Evolutionary conservation across 2,888 invertebrate species (phyloP).

Genomic region (Pilophorus perplexus): DNA sequence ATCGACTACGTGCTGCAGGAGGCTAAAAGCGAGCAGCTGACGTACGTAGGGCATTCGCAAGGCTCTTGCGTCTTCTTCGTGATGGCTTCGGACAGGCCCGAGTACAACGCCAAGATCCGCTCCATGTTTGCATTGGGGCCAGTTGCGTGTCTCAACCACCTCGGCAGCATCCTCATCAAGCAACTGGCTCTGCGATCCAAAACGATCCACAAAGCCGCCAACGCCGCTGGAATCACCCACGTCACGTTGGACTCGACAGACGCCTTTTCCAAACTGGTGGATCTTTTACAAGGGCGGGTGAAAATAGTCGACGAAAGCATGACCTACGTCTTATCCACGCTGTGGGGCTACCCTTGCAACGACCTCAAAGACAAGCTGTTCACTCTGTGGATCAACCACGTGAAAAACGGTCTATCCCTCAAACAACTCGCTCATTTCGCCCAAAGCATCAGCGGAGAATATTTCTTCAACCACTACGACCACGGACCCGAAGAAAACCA

Average conservation of each 20-base stretch:
- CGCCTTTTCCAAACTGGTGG: constrained; percentile 10
- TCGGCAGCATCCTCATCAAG: constrained; percentile 30
- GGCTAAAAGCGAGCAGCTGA: constrained; percentile 58
- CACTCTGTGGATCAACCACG: constrained; percentile 30
- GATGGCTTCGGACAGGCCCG: constrained; percentile 64
- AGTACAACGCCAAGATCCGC: constrained; percentile 63
- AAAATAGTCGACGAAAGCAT: constrained; percentile 28
- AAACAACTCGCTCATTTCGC: constrained; percentile 43
- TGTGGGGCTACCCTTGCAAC: constrained; percentile 38
- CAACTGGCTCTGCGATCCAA: constrained; percentile 22
- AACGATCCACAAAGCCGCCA: constrained; percentile 19
- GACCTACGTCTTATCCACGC: constrained; percentile 23
- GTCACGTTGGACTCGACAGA: constrained; percentile 25
- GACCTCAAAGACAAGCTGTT: constrained; percentile 18
- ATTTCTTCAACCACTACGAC: constrained; percentile 60
- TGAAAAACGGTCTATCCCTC: constrained; percentile 24
- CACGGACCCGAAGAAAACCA: constrained; percentile 57
- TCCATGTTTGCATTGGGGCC: constrained; percentile 61
- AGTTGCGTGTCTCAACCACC: constrained; percentile 64
- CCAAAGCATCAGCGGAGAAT: constrained; percentile 29
- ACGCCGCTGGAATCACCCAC: constrained; percentile 15
- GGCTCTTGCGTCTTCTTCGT: constrained; percentile 77
- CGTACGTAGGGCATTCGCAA: constrained; percentile 90
- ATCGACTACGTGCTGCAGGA: constrained; percentile 65
- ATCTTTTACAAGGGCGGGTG: constrained; percentile 2